Conservation (phyloP, 1,140 invertebrate genomes). For the Caenorhabditis elegans region DNA sequence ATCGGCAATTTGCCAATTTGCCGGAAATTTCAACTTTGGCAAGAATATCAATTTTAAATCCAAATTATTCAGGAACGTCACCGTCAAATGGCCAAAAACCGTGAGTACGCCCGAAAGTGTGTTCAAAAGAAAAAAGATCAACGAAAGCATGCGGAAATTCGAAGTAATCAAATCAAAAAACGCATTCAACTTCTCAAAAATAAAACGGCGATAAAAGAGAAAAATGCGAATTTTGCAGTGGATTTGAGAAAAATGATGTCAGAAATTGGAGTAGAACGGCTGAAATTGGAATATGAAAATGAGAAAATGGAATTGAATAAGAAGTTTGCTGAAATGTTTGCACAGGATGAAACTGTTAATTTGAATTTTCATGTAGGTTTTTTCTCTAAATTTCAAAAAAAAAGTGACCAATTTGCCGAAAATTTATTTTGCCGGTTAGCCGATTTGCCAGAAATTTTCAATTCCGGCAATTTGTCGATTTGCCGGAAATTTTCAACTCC, state of each 20-base stretch:
- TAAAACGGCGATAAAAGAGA: not conserved
- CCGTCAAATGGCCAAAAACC: not conserved
- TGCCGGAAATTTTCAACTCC: too few species aligned
- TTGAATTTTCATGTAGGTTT: conserved; percentile 12
- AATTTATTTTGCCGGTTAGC: too few species aligned
- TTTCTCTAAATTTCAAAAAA: not conserved
- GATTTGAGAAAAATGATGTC: not conserved
- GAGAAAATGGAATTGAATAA: not conserved
- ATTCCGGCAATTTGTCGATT: too few species aligned
- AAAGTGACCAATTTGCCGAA: too few species aligned
- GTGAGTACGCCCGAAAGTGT: conserved; percentile 3
- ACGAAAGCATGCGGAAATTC: not conserved
- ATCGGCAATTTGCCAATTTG: not conserved
- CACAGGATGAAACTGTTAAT: not conserved
- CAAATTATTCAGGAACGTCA: not conserved
- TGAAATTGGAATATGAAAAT: not conserved
- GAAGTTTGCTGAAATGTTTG: not conserved
- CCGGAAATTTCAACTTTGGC: not conserved
- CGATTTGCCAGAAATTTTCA: too few species aligned
- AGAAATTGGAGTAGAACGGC: not conserved
- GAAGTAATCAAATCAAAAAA: not conserved
- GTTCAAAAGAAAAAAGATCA: not conserved
- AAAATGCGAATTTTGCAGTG: not conserved
- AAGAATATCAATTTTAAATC: not conserved
- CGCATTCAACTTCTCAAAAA: not conserved